Evolutionary conservation across 1,140 invertebrate species (phyloP), one percentile per base, ranked within the genome.

Genomic region (Nasonia giraulti): DNA sequence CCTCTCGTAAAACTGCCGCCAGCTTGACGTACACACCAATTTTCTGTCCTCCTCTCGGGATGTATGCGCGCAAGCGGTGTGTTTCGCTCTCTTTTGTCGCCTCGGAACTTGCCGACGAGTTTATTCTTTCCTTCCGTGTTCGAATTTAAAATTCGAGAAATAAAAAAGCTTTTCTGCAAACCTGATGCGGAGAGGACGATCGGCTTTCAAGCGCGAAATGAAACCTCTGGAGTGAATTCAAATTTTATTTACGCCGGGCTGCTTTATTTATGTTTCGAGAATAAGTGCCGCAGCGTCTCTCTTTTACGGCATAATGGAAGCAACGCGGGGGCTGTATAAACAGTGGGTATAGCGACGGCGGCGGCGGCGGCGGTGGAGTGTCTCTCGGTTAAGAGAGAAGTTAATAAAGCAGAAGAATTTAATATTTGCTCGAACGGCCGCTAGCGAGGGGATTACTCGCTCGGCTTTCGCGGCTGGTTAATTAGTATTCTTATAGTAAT

Each of bases 201-300:
- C 68, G 14, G 68, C 68, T 71, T 71, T 27, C 8, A 71, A 11
- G 17, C 40, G 62, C 23, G 68, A 31, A 71, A 71, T 71, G 40
- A 44, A 33, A 71, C 68, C 68, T 71, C 27, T 31, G 6, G 68
- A 71, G 68, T 75, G 73, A 17, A 73, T 73, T 81, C 40, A 33
- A 81, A 81, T 81, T 81, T 73, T 81, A 81, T 81, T 73, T 81
- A 73, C 23, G 55, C 27, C 69, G 55, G 55, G 1, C 27, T 27
- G 69, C 31, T 71, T 71, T 71, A 71, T 71, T 71, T 71, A 71
- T 71, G 69, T 33, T 71, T 33, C 6, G 68, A 31, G 68, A 71
- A 71, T 62, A 62, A 62, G 55, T 62, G 55, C 55, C 55, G 20
- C 20, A 5, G 55, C 55, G 50, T 20, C 55, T n/a, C 55, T 62